These are phyloP conservation scores for Drosophila quinaria DNA, from an alignment of 2,888 invertebrate species.

Conservation along the genomic window DNA sequence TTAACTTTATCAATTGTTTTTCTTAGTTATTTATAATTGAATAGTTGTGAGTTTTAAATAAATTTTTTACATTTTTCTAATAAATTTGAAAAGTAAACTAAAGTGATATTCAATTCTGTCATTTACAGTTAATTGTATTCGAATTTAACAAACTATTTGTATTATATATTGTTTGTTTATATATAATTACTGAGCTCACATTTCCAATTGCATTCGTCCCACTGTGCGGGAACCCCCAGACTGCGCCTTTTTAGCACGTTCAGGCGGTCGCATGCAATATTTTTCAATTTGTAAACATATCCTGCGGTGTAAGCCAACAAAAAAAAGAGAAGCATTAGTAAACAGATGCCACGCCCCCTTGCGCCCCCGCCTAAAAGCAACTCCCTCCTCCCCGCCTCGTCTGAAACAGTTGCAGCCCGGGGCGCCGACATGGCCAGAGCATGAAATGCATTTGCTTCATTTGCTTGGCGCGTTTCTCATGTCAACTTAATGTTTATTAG, in stretches of 20 bases:
- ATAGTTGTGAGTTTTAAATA: too few relatives aligned
- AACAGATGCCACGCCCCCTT: constrained; percentile 55
- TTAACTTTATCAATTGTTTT: not conserved
- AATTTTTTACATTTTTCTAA: too few relatives aligned
- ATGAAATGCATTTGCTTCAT: constrained; percentile 78
- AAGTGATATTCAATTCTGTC: too few relatives aligned
- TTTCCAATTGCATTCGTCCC: constrained; percentile 12
- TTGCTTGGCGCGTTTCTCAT: constrained; percentile 77
- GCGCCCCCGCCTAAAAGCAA: not conserved
- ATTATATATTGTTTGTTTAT: too few relatives aligned
- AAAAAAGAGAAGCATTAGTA: constrained; percentile 63
- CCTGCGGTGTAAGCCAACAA: constrained; percentile 70
- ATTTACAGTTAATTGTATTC: too few relatives aligned
- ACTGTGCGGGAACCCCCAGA: constrained; percentile 42
- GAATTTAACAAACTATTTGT: too few relatives aligned
- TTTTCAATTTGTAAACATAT: constrained; percentile 81
- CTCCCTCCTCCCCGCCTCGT: not conserved
- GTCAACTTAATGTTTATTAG: constrained; percentile 81
- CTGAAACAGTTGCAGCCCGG: constrained; percentile 8
- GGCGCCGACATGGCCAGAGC: constrained; percentile 44
- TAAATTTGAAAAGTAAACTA: too few relatives aligned
- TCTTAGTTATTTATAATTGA: not conserved
- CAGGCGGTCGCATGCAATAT: constrained; percentile 73
- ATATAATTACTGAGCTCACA: not conserved
- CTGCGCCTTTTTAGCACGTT: constrained; percentile 61